Evolutionary conservation across 1,140 invertebrate species (phyloP).

Genomic region (Trachymyrmex cornetzi): DNA sequence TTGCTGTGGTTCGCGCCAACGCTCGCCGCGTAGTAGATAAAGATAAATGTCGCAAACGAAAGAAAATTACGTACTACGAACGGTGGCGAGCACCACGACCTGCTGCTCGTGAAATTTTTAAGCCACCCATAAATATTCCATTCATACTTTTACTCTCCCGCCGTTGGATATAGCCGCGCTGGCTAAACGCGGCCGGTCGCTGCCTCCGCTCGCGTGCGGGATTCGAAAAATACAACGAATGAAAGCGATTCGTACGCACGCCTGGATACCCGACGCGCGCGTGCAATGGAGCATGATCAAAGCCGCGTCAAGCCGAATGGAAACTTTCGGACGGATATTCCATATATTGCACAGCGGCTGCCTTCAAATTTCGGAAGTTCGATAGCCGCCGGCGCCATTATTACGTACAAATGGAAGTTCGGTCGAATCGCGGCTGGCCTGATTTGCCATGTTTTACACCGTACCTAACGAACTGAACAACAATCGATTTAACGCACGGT

Average conservation of each 20-base stretch:
- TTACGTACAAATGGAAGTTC: constrained; percentile 71
- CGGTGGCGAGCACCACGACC: constrained; percentile 6
- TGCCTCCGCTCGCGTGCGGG: constrained; percentile 15
- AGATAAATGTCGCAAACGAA: constrained; percentile 63
- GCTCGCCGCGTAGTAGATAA: constrained; percentile 35
- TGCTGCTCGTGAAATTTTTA: constrained; percentile 60
- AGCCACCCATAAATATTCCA: constrained; percentile 59
- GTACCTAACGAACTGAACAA: constrained; percentile 63
- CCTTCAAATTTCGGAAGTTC: constrained; percentile 70
- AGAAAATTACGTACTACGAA: constrained; percentile 59
- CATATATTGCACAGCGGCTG: constrained; percentile 64
- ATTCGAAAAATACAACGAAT: constrained; percentile 42
- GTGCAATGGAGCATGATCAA: constrained; percentile 25
- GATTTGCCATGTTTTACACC: constrained; percentile 67
- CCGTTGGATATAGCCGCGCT: not conserved
- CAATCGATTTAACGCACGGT: constrained; percentile 67
- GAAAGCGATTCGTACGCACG: constrained; percentile 28
- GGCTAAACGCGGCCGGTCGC: constrained; percentile 39
- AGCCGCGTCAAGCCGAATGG: constrained; percentile 62
- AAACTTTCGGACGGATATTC: constrained; percentile 72
- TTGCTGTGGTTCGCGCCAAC: constrained; percentile 21
- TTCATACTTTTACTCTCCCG: constrained; percentile 60
- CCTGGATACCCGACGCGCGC: not conserved
- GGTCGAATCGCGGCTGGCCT: constrained; percentile 53
- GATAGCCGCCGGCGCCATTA: constrained; percentile 67